Evolutionary conservation across 2,113 vertebrate genomes (phyloP).

Genomic region (Rallus limicola): DNA sequence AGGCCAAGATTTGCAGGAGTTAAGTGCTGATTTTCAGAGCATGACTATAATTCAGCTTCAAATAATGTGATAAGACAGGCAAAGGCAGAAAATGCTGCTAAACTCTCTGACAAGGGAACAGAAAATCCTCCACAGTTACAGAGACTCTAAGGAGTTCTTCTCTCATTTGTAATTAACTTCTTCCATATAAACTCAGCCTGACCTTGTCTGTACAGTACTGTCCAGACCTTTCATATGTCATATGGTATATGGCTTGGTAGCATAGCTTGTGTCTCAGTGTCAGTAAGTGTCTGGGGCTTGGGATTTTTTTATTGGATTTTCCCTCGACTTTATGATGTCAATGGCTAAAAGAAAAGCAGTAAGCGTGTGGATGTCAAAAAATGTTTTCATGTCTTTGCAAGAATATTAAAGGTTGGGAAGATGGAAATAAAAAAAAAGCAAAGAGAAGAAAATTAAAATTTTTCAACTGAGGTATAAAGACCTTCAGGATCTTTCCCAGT

Average conservation of each 20-base stretch:
- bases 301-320: not conserved
- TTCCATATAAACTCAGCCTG: conserved; percentile 13
- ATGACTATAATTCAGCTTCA: conserved; percentile 13
- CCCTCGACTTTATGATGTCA: not conserved
- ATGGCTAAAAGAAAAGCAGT: not conserved
- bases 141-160: conserved; percentile 20
- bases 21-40: conserved; percentile 18
- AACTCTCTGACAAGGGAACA: conserved; percentile 33
- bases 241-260: not conserved
- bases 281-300: not conserved
- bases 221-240: conserved; percentile 17
- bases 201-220: conserved; percentile 22
- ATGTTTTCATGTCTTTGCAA: not conserved
- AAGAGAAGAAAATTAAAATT: not conserved
- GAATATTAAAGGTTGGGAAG: not conserved
- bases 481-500: not conserved
- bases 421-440: not conserved
- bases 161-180: conserved; percentile 58
- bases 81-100: conserved; percentile 31
- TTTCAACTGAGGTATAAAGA: not conserved
- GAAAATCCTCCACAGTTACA: conserved; percentile 28
- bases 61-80: conserved; percentile 30
- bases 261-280: not conserved
- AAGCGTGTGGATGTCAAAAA: not conserved
- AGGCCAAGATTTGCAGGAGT: not conserved